phyloP scores from a whole-genome alignment of 2,888 invertebrate species.

The Graphium colonna region DNA sequence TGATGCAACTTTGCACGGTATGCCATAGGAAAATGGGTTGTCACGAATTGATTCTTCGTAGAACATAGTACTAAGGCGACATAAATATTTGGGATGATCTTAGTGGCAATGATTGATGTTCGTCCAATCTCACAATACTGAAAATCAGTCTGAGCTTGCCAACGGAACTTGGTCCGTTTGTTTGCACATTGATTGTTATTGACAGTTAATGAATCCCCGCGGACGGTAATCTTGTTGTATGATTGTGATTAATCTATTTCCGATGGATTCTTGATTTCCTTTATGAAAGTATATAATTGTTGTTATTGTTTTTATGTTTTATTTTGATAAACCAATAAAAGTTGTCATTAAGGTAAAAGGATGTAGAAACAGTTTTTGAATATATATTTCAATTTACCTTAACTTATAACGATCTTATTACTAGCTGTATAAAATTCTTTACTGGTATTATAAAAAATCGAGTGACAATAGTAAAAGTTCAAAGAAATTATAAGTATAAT shows the following conservation, averaged over 20 bases:
- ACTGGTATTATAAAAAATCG: too few species aligned
- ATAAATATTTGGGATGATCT: slow-evolving; percentile 23
- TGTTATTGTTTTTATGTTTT: neutral
- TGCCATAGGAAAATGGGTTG: too few species aligned
- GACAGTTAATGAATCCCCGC: slow-evolving; percentile 52
- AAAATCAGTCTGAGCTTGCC: slow-evolving; percentile 24
- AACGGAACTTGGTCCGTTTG: too few species aligned
- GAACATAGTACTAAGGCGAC: neutral
- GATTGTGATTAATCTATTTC: slow-evolving; percentile 48
- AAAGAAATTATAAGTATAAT: too few species aligned
- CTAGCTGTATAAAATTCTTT: too few species aligned
- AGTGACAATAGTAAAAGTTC: too few species aligned
- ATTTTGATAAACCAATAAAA: neutral
- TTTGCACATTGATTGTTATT: slow-evolving; percentile 51
- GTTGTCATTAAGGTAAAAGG: neutral
- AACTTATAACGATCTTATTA: neutral
- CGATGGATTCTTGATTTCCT: too few species aligned
- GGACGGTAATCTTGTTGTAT: too few species aligned
- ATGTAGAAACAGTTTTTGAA: neutral
- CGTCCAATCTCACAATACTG: slow-evolving; percentile 27
- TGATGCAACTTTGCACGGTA: too few species aligned
- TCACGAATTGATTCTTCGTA: too few species aligned
- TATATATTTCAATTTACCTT: neutral
- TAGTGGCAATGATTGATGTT: slow-evolving; percentile 54
- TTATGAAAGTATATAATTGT: slow-evolving; percentile 6